Conservation (phyloP, 2,797 vertebrate species). For the Propithecus perrieri region DNA sequence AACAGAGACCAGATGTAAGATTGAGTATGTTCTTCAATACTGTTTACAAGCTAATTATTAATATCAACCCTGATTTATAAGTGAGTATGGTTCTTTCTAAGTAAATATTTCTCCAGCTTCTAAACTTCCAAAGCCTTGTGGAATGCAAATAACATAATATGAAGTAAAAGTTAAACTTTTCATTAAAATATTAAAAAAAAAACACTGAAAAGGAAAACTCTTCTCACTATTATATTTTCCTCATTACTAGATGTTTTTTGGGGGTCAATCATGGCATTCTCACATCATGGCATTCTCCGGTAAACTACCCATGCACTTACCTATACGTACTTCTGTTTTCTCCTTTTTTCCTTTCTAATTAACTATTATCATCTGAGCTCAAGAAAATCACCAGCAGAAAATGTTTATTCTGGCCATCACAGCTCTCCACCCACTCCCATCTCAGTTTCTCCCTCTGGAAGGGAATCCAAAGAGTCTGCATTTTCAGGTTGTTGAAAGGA, state of each 20-base stretch:
- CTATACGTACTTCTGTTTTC: background rate
- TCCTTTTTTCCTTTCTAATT: background rate
- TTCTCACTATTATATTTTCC: background rate
- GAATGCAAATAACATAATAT: background rate
- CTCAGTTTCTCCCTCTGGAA: background rate
- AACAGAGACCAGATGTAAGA: background rate
- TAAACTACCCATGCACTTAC: background rate
- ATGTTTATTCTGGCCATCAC: background rate
- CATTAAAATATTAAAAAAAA: background rate
- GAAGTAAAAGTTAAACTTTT: background rate
- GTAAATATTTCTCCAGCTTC: background rate
- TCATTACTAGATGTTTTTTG: background rate
- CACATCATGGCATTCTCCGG: background rate
- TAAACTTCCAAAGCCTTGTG: background rate
- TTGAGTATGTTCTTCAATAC: background rate
- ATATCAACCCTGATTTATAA: background rate
- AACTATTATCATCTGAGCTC: background rate
- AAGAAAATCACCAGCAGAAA: background rate
- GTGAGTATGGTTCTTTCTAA: background rate
- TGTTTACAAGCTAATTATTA: background rate
- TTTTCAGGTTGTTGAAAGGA: background rate
- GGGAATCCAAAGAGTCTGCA: background rate
- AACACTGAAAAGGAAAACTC: background rate
- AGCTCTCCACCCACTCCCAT: background rate
- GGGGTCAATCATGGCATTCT: background rate